Percentiles rank a stretch among this genome's conserved stretches.
These are phyloP conservation scores for Colostygia pectinataria DNA, from an alignment of 2,888 invertebrate genomes.

Conservation along the genomic window DNA sequence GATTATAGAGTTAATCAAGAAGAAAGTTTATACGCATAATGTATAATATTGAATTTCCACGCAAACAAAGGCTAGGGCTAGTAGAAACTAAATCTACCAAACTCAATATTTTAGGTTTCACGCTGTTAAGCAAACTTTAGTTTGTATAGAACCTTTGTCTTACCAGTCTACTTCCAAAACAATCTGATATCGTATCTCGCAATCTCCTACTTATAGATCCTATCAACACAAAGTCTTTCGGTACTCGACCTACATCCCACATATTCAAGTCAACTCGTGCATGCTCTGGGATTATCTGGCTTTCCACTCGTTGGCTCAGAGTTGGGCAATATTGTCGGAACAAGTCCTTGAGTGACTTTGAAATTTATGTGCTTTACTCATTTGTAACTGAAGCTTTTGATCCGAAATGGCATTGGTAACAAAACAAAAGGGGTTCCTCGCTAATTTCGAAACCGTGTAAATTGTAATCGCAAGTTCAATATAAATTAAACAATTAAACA, in stretches of 20 bases:
- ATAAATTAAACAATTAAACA: too few relatives aligned
- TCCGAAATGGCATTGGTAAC: background rate
- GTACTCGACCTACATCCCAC: slow-evolving; percentile 27
- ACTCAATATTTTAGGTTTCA: too few relatives aligned
- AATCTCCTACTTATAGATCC: background rate
- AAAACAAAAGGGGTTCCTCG: background rate
- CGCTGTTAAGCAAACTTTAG: too few relatives aligned
- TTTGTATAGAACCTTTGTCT: too few relatives aligned
- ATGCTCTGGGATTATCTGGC: slow-evolving; percentile 43
- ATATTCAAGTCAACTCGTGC: slow-evolving; percentile 35
- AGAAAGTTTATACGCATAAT: too few relatives aligned
- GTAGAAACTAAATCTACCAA: too few relatives aligned
- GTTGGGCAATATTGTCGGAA: slow-evolving; percentile 24
- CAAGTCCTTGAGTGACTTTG: slow-evolving; percentile 40
- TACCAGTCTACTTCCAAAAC: background rate
- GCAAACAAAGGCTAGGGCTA: too few relatives aligned
- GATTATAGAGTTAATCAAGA: too few relatives aligned
- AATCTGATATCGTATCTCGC: background rate
- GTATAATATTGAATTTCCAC: too few relatives aligned
- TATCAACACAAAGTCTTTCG: slow-evolving; percentile 9
- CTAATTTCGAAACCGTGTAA: background rate
- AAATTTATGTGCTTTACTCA: slow-evolving; percentile 12
- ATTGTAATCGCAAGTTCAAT: too few relatives aligned
- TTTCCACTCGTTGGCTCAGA: slow-evolving; percentile 35
- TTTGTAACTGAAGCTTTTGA: slow-evolving; percentile 16